Conservation (phyloP, 2,888 invertebrate genomes). For the Sinopyrophorus schimmeli region DNA sequence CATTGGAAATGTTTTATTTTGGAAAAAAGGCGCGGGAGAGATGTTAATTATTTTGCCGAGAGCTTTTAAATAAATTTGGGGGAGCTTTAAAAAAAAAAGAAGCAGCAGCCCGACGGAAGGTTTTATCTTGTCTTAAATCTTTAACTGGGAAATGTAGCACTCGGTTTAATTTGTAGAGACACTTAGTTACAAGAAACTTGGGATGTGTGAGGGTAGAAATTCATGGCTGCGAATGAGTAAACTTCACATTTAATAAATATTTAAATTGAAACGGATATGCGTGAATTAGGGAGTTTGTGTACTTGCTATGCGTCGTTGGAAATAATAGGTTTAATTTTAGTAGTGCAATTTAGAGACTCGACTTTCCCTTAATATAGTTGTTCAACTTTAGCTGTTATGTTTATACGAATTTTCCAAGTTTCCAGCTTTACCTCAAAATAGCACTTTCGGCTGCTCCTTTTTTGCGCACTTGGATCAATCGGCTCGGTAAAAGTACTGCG, state of each 20-base stretch:
- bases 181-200: slow-evolving; percentile 13
- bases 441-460: too few species aligned
- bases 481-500: too few species aligned
- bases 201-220: slow-evolving; percentile 7
- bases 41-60: too few species aligned
- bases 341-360: slow-evolving; percentile 8
- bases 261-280: slow-evolving; percentile 17
- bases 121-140: too few species aligned
- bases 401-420: slow-evolving; percentile 14
- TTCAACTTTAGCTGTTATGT: slow-evolving; percentile 17
- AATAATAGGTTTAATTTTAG: slow-evolving; percentile 18
- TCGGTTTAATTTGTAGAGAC: slow-evolving; percentile 15
- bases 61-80: too few species aligned
- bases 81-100: too few species aligned
- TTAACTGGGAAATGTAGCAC: too few species aligned
- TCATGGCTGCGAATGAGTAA: slow-evolving; percentile 6
- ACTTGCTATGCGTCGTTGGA: slow-evolving; percentile 5
- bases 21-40: too few species aligned
- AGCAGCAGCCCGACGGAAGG: too few species aligned
- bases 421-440: slow-evolving; percentile 13
- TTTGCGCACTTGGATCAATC: too few species aligned
- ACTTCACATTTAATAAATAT: slow-evolving; percentile 19
- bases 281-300: slow-evolving; percentile 16
- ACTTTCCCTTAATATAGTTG: slow-evolving; percentile 10
- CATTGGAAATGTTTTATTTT: too few species aligned